phyloP scores from a whole-genome alignment of 1,140 invertebrate genomes.

The Parasteatoda tepidariorum region DNA sequence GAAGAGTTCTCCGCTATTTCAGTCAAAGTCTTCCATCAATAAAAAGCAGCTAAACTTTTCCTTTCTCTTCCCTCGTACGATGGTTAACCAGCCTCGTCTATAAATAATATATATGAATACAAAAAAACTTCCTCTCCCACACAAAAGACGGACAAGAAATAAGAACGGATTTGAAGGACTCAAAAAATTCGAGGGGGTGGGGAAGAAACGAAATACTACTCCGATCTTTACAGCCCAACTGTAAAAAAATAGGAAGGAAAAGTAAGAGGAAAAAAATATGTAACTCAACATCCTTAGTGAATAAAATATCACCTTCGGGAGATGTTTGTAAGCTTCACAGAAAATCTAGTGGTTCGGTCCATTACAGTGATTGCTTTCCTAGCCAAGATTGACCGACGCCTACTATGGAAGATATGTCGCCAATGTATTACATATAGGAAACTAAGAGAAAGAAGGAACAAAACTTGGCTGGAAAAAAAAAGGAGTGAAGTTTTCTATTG shows the following conservation, averaged over 20 bases:
- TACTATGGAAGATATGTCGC: background rate
- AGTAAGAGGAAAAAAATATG: background rate
- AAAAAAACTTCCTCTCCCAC: background rate
- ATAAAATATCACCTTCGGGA: conserved; percentile 19
- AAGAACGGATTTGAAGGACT: background rate
- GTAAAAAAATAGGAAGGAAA: too few species aligned
- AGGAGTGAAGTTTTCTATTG: background rate
- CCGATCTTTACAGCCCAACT: background rate
- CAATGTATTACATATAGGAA: background rate
- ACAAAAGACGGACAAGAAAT: background rate
- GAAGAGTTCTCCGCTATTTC: too few species aligned
- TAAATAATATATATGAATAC: conserved; percentile 14
- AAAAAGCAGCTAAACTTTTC: too few species aligned
- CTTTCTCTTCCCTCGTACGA: too few species aligned
- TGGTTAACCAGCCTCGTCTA: conserved; percentile 7
- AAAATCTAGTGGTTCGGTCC: conserved; percentile 17
- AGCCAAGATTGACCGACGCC: conserved; percentile 6
- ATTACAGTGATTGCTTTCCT: conserved; percentile 33
- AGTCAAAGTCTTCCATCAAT: too few species aligned
- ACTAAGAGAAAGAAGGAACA: background rate
- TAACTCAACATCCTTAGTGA: conserved; percentile 33
- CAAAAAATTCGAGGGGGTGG: background rate
- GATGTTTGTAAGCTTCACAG: background rate
- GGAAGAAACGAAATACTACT: background rate
- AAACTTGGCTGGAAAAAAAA: background rate